A percentile compares a stretch with the other conserved stretches of the same genome.
These are phyloP conservation scores for Cyprinella venusta DNA, from an alignment of 2,797 vertebrate genomes.

Conservation along the genomic window DNA sequence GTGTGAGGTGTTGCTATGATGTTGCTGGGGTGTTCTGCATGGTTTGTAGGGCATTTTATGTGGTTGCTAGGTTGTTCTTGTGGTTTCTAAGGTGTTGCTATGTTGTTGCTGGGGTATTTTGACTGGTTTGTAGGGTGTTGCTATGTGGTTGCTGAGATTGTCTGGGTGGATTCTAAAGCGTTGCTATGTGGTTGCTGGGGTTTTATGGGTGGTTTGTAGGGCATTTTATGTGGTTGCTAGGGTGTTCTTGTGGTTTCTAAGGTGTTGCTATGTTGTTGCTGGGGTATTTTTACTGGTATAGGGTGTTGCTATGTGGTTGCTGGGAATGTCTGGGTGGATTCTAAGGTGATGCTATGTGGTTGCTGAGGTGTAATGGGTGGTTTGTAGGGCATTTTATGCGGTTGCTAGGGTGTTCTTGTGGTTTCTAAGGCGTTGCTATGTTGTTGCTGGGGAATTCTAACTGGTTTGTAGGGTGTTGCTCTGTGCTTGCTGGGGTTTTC, in stretches of 20 bases:
- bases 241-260: background rate
- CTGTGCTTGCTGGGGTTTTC: too few relatives aligned
- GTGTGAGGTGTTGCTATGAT: background rate
- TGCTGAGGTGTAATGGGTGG: background rate
- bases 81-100: background rate
- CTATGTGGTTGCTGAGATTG: background rate
- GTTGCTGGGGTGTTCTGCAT: background rate
- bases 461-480: too few relatives aligned
- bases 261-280: background rate
- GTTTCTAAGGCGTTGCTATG: too few relatives aligned
- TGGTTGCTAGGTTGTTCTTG: background rate
- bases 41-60: background rate
- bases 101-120: background rate
- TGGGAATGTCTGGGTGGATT: background rate
- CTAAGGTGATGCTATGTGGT: background rate
- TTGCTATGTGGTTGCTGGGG: background rate
- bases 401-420: too few relatives aligned
- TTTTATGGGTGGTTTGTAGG: background rate
- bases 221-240: too few relatives aligned
- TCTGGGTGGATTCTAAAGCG: background rate
- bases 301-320: background rate
- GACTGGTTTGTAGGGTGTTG: rapidly evolving
- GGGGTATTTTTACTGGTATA: background rate
- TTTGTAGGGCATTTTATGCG: too few relatives aligned
- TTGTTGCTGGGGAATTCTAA: too few relatives aligned